phyloP scores from a whole-genome alignment of 2,797 vertebrate genomes.

The Macropodus opercularis region DNA sequence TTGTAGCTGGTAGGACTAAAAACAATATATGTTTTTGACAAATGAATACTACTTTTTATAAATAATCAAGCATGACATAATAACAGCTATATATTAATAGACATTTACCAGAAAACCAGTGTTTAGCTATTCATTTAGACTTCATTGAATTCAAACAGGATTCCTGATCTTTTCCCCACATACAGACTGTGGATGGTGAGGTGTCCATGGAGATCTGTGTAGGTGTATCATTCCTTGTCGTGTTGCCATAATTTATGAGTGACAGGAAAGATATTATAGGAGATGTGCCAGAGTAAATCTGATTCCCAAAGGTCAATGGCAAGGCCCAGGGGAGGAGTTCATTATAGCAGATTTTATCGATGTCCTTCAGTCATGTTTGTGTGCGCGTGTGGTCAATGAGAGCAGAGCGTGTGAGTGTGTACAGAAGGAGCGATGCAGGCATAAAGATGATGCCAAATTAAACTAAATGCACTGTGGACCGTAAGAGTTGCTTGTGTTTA shows the following conservation, averaged over 20 bases:
- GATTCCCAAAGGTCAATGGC: constrained; percentile 68
- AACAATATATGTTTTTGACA: background rate
- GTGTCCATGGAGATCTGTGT: constrained; percentile 24
- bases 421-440: constrained; percentile 4
- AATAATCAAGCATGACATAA: background rate
- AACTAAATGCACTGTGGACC: constrained; percentile 11
- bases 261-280: constrained; percentile 67
- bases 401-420: constrained; percentile 19
- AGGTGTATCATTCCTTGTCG: constrained; percentile 57
- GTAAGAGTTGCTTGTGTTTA: constrained; percentile 46
- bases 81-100: background rate
- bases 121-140: constrained; percentile 3
- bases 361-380: constrained; percentile 63
- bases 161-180: constrained; percentile 8
- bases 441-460: constrained; percentile 29
- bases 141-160: background rate
- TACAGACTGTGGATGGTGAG: constrained; percentile 6
- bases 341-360: constrained; percentile 70
- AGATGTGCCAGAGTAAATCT: constrained; percentile 67
- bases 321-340: constrained; percentile 71
- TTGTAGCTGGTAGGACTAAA: constrained; percentile 12
- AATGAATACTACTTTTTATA: background rate
- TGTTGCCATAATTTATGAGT: constrained; percentile 63
- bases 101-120: background rate
- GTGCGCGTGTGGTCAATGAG: constrained; percentile 25